Base-by-base conservation (phyloP, 1,140 invertebrate genomes). In the Tribolium castaneum region DNA sequence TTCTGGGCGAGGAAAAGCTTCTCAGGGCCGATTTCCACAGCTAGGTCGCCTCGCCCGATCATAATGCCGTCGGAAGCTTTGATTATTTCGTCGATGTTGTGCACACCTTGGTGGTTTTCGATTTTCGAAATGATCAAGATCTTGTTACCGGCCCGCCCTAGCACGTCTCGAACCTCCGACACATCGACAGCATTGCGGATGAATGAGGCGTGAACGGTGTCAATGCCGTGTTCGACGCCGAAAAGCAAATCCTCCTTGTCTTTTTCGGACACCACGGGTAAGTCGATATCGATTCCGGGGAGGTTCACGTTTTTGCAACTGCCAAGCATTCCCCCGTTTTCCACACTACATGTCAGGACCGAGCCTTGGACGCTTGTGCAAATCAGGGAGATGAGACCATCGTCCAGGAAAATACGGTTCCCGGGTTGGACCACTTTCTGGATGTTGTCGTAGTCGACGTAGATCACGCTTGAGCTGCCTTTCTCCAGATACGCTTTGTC, bases 1-100 rank as follows among this genome's bases (percentile, higher is more conserved):
- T 99, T 99, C 86, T 99, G 97, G 2, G 98, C 98, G 5, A 99
- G 88, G 88, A 99, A 99, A 3, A 99, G 98, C 88, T 99, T 99
- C 85, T 99, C 97, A 56, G 97, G 93, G 13, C 98, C 98, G 84
- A 99, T 98, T 89, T 99, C 97, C 87, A 98, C 98, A 81, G 97
- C 97, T 66, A 99, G 88, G 88, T 99, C 97, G 83, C 97, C 97
- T 82, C 97, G 91, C 22, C 97, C 97, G 0, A 98, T 96, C 97
- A 99, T 98, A 35, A 99, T 96, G 81, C 97, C 97, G 86, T 99
- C 97, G 7, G 94, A 93, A 16, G 91, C 95, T 78, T 93, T 92
- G 82, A 98, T 96, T 81, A 99, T 99, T 84, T 96, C 95, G 87
- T 98, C 95, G 72, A 98, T 90, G 85, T 97, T 97, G 78, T 93